Conservation (phyloP, 2,888 invertebrate species). For the Agonopterix heracliana region DNA sequence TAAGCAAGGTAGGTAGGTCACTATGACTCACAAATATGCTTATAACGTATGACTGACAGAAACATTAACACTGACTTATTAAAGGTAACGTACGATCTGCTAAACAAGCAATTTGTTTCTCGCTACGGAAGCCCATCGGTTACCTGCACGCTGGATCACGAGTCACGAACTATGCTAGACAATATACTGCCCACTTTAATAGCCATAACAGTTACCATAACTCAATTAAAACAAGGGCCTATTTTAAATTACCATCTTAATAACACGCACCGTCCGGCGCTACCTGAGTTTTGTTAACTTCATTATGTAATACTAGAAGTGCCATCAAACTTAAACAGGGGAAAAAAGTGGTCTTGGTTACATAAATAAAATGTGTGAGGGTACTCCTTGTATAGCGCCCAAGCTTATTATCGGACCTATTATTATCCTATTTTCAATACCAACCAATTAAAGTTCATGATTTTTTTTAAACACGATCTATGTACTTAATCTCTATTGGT, state of each 20-base stretch:
- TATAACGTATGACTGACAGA: conserved; percentile 1
- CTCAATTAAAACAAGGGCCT: conserved; percentile 67
- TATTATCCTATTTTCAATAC: too few species aligned
- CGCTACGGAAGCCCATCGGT: conserved; percentile 3
- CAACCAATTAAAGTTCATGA: too few species aligned
- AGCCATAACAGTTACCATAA: conserved; percentile 54
- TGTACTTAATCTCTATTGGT: too few species aligned
- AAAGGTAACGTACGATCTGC: not conserved
- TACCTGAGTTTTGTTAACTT: conserved; percentile 33
- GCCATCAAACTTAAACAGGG: not conserved
- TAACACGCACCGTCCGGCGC: conserved; percentile 51
- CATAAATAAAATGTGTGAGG: too few species aligned
- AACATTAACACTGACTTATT: conserved; percentile 1
- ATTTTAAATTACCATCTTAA: conserved; percentile 60
- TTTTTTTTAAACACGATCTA: too few species aligned
- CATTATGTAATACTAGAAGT: conserved; percentile 5
- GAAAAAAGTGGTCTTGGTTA: too few species aligned
- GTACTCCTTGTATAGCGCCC: too few species aligned
- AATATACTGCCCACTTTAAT: conserved; percentile 35
- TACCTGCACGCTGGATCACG: not conserved
- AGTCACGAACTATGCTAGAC: not conserved
- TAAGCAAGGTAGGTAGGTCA: too few species aligned
- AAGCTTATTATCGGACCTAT: too few species aligned
- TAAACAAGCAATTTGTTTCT: conserved; percentile 6
- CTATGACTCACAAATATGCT: too few species aligned